Evolutionary conservation across 1,140 invertebrate species (phyloP), one percentile per base, ranked within the genome.

Genomic region (Pinna nobilis): DNA sequence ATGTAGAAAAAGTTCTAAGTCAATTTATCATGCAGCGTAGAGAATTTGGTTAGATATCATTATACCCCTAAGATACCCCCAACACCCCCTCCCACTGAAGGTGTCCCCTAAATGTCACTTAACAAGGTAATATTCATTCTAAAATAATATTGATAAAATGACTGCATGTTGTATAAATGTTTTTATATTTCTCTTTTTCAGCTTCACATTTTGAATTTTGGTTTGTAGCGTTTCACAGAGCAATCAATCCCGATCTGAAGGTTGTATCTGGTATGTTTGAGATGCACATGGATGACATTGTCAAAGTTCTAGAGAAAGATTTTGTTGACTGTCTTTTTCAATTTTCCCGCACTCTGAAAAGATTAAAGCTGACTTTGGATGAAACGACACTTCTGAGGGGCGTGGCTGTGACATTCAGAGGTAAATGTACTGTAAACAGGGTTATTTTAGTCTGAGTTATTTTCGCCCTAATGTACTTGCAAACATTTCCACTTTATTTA

Each of bases 141-240:
- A n/a, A n/a, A n/a, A n/a, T n/a, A n/a, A n/a, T n/a, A n/a, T n/a
- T n/a, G n/a, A n/a, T n/a, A n/a, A n/a, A n/a, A n/a, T n/a, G n/a
- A n/a, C 44, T 9, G 18, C 3, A 20, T 49, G 39, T 33, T 49
- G 23, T 67, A 20, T 3, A 7, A 41, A 49, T 70, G 18, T 72
- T 35, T 23, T 39, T 28, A 2, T 7, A 23, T 74, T 23, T 66
- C 51, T 32, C 18, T 37, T 37, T 74, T 70, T 23, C 60, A 79
- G 79, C 63, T 28, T 76, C 74, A 1, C 67, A 75, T 49, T 82
- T 79, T 70, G 80, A 82, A 39, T 71, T 76, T 47, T 82, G 77
- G 77, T 77, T 76, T 66, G 28, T 82, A 7, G 70, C 70, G 23
- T 68, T 39, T 13, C 70, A 75, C 55, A 61, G 63, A 49, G 63